phyloP scores from a whole-genome alignment of 2,888 invertebrate species.

The Ypsolopha scabrella region DNA sequence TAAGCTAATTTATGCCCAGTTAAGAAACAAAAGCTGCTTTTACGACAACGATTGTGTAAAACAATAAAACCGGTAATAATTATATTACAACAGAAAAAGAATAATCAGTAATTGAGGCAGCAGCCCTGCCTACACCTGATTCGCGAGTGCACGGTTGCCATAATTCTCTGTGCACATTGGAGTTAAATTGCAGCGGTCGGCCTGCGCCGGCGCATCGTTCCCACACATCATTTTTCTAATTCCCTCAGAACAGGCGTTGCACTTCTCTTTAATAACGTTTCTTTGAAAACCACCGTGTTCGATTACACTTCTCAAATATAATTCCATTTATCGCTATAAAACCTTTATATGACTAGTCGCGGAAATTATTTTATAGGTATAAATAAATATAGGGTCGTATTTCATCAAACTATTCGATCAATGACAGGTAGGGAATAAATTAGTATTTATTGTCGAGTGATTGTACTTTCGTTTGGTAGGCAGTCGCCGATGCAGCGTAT shows the following conservation, averaged over 20 bases:
- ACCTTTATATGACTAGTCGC: neutral
- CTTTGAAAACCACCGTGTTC: conserved; percentile 5
- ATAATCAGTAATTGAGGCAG: conserved; percentile 1
- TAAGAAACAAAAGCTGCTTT: neutral
- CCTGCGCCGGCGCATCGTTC: conserved; percentile 29
- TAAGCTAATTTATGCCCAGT: neutral
- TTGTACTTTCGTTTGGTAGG: conserved; percentile 26
- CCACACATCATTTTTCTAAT: conserved; percentile 64
- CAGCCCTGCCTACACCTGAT: conserved; percentile 34
- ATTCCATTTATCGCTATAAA: conserved; percentile 1
- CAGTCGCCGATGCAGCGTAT: conserved; percentile 17
- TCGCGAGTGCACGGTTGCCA: conserved; percentile 41
- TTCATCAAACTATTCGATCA: conserved; percentile 18
- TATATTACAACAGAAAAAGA: neutral
- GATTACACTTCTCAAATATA: conserved; percentile 1
- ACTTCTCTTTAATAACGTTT: conserved; percentile 39
- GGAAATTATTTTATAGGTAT: conserved; percentile 1
- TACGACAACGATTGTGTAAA: neutral
- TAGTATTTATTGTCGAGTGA: conserved; percentile 28
- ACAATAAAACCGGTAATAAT: neutral
- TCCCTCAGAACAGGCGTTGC: conserved; percentile 33
- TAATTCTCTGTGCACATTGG: conserved; percentile 54
- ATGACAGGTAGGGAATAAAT: conserved; percentile 20
- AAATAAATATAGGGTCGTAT: conserved; percentile 14
- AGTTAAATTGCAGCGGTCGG: conserved; percentile 45